Evolutionary conservation across 2,797 vertebrate species (phyloP), one percentile per base, ranked within the genome.

Genomic region (Gallirallus australis): DNA sequence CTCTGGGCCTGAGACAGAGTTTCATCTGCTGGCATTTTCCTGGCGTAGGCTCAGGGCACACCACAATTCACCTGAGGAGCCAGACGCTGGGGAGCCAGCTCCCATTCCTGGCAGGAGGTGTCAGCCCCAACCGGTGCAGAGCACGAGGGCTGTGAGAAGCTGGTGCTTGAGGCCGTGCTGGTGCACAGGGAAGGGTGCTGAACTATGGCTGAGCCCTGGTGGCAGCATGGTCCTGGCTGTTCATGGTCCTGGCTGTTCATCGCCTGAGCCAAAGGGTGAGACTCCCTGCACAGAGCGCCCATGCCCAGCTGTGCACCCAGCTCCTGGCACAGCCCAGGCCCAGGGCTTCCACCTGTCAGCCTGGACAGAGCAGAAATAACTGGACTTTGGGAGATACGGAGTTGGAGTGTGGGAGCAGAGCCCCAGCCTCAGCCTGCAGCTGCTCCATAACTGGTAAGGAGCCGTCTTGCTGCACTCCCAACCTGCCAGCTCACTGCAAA

Each of bases 81-180:
- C 95, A 97, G 96, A 89, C 82, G 80, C 89, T 2, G 15, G 89
- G 95, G 96, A 96, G 94, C 94, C 94, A 6, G 84, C 94, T 90
- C 61, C 94, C 72, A 23, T 85, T 88, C 56, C 86, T 37, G 92
- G 71, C 16, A 11, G 69, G 56, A 56, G 72, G 28, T 33, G 81
- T 47, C 17, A 77, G 30, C 17, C 82, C 70, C 8, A 14, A 2
- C 54, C 7, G 68, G 48, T 15, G 68, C 45, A 3, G 77, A 48
- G 25, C 0, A 5, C 1, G 14, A 28, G 0, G 61, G 54, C 15
- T 47, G 48, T 1, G 3, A 47, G 79, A 59, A 69, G 50, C 80
- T 7, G 64, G 25, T 0, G 4, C 17, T 18, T 42, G 42, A 42
- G 42, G 42, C 42, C 42, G 42, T 42, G 50, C 80, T 7, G 64